These are phyloP conservation scores for Drosophila mimica DNA, from an alignment of 2,888 invertebrate species.

Conservation along the genomic window DNA sequence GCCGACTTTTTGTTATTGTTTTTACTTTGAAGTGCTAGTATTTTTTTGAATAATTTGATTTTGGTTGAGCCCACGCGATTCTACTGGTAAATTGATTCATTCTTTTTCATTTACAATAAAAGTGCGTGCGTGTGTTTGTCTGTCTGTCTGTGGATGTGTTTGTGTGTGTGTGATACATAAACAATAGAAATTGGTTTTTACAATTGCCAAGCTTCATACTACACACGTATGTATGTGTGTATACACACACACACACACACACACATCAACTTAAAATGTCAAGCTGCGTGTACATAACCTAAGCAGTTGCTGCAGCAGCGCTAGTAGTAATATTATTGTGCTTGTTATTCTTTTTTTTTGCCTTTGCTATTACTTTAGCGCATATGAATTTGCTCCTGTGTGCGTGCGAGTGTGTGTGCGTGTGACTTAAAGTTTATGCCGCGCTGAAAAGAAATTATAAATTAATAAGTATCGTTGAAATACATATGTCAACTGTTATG, in stretches of 20 bases:
- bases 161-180: slow-evolving; percentile 29
- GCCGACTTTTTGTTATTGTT: slow-evolving; percentile 63
- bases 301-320: slow-evolving; percentile 32
- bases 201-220: slow-evolving; percentile 33
- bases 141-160: slow-evolving; percentile 5
- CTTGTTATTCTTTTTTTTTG: slow-evolving; percentile 28
- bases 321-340: slow-evolving; percentile 31
- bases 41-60: slow-evolving; percentile 46
- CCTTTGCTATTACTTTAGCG: slow-evolving; percentile 18
- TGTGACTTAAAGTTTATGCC: slow-evolving; percentile 14
- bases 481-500: slow-evolving; percentile 45
- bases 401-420: slow-evolving; percentile 6
- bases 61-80: slow-evolving; percentile 42
- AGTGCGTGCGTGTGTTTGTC: slow-evolving; percentile 10
- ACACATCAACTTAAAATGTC: slow-evolving; percentile 37
- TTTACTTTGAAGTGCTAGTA: slow-evolving; percentile 53
- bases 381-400: slow-evolving; percentile 1
- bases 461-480: slow-evolving; percentile 14
- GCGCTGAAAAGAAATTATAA: slow-evolving; percentile 23
- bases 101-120: slow-evolving; percentile 27
- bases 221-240: slow-evolving; percentile 30
- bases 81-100: slow-evolving; percentile 44
- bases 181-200: slow-evolving; percentile 37
- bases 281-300: slow-evolving; percentile 51
- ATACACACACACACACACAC: slow-evolving; percentile 19